These are phyloP conservation scores for Dascillus cervinus DNA, from an alignment of 2,888 invertebrate species.

Conservation along the genomic window DNA sequence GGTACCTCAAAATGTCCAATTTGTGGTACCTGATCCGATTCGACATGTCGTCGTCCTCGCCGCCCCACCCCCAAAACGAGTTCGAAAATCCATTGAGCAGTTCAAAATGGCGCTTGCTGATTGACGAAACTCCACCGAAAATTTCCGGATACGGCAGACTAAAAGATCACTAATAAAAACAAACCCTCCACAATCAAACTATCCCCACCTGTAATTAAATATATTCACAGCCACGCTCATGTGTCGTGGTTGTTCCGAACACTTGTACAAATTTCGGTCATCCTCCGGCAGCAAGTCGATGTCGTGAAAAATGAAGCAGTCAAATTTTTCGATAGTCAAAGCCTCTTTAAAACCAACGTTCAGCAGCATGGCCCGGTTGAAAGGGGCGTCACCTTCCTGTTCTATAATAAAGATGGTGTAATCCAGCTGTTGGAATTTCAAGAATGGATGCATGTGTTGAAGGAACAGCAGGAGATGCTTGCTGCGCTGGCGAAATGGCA, in stretches of 20 bases:
- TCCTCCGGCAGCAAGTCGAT: constrained; percentile 87
- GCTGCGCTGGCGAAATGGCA: constrained; percentile 82
- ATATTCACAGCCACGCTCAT: constrained; percentile 88
- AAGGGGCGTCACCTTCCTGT: constrained; percentile 68
- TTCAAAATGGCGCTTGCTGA: constrained; percentile 77
- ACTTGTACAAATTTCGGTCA: constrained; percentile 84
- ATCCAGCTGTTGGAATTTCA: constrained; percentile 86
- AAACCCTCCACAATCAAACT: too few species aligned
- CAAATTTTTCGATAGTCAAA: constrained; percentile 61
- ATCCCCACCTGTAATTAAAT: too few species aligned
- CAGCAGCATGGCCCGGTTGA: constrained; percentile 92
- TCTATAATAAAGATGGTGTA: constrained; percentile 92
- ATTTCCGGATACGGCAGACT: constrained; percentile 85
- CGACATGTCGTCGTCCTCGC: constrained; percentile 96
- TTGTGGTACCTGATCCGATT: constrained; percentile 64
- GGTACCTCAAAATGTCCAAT: constrained; percentile 86
- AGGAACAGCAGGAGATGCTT: constrained; percentile 81
- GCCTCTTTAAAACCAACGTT: constrained; percentile 93
- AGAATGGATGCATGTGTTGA: too few species aligned
- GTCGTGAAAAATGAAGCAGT: too few species aligned
- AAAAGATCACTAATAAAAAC: too few species aligned
- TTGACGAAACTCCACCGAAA: constrained; percentile 91
- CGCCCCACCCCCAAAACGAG: too few species aligned
- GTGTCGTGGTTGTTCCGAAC: constrained; percentile 83
- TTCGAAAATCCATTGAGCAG: constrained; percentile 89